phyloP scores from a whole-genome alignment of 2,797 vertebrate species.

The Sitta carolinensis region DNA sequence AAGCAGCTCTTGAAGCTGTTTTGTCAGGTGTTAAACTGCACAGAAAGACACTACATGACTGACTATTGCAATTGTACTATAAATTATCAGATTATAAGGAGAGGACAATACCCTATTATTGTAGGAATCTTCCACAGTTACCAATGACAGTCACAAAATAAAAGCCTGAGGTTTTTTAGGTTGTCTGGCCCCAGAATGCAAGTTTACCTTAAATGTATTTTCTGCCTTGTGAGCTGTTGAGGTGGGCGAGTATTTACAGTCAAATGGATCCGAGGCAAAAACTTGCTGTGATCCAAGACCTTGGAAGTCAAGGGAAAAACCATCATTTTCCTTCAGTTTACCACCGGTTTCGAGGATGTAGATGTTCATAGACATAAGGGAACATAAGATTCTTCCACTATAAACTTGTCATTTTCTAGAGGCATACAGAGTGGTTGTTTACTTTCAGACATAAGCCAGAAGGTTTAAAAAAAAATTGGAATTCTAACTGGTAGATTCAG shows the following conservation, averaged over 20 bases:
- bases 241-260: not conserved
- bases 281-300: not conserved
- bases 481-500: not conserved
- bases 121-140: not conserved
- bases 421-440: not conserved
- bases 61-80: not conserved
- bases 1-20: slow-evolving; percentile 52
- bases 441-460: not conserved
- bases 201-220: not conserved
- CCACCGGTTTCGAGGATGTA: not conserved
- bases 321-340: not conserved
- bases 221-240: not conserved
- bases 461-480: not conserved
- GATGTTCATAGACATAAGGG: not conserved
- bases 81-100: not conserved
- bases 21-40: slow-evolving; percentile 57
- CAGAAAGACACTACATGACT: not conserved
- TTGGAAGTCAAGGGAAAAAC: not conserved
- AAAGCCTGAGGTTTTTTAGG: not conserved
- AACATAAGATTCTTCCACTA: not conserved
- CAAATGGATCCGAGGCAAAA: not conserved
- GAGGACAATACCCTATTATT: slow-evolving; percentile 23
- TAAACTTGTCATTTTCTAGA: not conserved
- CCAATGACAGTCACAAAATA: not conserved
- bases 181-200: not conserved